Evolutionary conservation across 2,113 vertebrate species (phyloP).

Genomic region (Ochotona curzoniae): DNA sequence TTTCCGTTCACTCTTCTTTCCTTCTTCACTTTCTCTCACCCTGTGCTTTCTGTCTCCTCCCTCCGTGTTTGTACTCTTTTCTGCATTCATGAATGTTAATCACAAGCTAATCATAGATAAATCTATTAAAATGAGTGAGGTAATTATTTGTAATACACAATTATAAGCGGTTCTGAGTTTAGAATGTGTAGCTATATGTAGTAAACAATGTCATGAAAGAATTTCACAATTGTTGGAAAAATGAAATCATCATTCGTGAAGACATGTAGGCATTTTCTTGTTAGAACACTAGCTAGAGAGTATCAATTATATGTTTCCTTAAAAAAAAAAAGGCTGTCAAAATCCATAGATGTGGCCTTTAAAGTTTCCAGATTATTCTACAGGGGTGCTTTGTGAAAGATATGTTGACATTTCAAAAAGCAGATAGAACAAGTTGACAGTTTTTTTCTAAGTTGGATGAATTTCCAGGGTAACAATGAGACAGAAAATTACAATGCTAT

Average conservation of each 20-base stretch:
- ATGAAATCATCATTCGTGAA: constrained; percentile 24
- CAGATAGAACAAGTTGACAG: constrained; percentile 39
- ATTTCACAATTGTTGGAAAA: background rate
- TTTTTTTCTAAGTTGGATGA: constrained; percentile 53
- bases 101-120: background rate
- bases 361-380: constrained; percentile 35
- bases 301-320: constrained; percentile 38
- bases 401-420: constrained; percentile 68
- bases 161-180: constrained; percentile 33
- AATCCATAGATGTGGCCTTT: constrained; percentile 56
- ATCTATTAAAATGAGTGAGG: background rate
- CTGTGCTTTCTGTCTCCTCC: background rate
- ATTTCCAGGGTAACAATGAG: constrained; percentile 34
- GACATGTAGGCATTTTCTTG: background rate
- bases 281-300: background rate
- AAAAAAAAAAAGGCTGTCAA: constrained; percentile 18
- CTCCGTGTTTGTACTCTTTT: background rate
- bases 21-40: background rate
- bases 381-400: background rate
- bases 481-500: constrained; percentile 21
- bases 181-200: background rate
- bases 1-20: background rate
- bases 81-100: constrained; percentile 37
- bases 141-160: background rate
- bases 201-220: background rate